A percentile compares a stretch with the other conserved stretches of the same genome.
These are phyloP conservation scores for Andrena marginata DNA, from an alignment of 2,888 invertebrate species.

Conservation along the genomic window DNA sequence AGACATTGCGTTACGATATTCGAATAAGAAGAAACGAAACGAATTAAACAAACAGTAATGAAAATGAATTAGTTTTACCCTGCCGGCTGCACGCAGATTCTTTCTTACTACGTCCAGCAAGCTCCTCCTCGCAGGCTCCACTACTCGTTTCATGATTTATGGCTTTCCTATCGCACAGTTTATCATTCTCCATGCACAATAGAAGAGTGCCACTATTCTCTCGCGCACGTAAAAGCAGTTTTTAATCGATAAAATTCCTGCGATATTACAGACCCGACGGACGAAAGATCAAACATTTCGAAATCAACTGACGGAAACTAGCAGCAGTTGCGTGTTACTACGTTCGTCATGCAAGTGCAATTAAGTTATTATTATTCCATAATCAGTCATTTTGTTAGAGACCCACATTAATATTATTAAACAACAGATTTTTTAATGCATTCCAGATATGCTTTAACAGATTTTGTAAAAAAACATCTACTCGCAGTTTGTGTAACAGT, in stretches of 20 bases:
- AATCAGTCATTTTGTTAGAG: background rate
- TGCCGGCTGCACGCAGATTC: conserved; percentile 67
- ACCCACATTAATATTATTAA: background rate
- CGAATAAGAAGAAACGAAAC: background rate
- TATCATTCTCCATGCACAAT: background rate
- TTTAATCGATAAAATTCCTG: conserved; percentile 1
- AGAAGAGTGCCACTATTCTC: background rate
- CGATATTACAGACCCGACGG: background rate
- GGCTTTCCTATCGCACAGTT: background rate
- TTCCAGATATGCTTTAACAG: background rate
- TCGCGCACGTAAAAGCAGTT: background rate
- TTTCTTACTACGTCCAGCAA: conserved; percentile 71
- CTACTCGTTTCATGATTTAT: conserved; percentile 52
- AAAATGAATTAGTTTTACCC: conserved; percentile 60
- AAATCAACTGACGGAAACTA: conserved; percentile 8
- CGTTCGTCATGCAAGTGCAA: background rate
- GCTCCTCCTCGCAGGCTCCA: conserved; percentile 68
- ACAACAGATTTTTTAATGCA: background rate
- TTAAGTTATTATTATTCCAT: background rate
- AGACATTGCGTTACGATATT: background rate
- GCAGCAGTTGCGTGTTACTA: background rate
- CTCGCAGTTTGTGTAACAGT: background rate
- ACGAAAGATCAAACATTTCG: background rate
- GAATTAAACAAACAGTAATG: background rate
- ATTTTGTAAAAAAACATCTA: background rate